Percentiles rank a stretch among this genome's conserved stretches.
Conservation (phyloP, 2,888 invertebrate genomes). For the Acanthosoma haemorrhoidale region DNA sequence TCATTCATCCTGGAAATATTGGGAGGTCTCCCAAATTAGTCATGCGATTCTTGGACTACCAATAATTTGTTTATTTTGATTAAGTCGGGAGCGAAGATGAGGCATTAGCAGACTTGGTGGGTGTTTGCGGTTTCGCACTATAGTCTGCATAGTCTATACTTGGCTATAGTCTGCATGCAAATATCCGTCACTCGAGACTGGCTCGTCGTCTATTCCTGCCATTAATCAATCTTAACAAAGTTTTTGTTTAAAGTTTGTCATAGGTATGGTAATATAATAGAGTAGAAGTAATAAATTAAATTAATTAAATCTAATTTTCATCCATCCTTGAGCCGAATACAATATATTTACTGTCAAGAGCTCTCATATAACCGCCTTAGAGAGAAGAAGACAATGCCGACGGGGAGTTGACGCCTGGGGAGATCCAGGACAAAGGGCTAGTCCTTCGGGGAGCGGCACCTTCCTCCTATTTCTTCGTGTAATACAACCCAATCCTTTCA, state of each 20-base stretch:
- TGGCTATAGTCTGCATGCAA: too few species aligned
- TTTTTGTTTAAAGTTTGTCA: background rate
- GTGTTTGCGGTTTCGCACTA: too few species aligned
- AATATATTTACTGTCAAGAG: background rate
- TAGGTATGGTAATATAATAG: background rate
- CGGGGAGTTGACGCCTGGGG: too few species aligned
- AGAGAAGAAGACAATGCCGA: background rate
- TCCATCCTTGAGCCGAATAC: background rate
- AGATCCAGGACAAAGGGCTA: background rate
- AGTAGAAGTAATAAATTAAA: background rate
- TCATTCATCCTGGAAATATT: too few species aligned
- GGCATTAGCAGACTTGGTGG: too few species aligned
- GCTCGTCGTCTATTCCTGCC: background rate
- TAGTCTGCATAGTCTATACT: too few species aligned
- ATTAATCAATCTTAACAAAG: background rate
- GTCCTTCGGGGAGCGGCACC: background rate
- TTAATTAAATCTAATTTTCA: background rate
- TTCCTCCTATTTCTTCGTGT: background rate
- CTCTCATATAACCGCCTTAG: slow-evolving; percentile 2
- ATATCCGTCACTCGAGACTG: too few species aligned
- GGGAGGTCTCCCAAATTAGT: too few species aligned
- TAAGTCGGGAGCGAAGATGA: too few species aligned
- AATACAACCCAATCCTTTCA: background rate
- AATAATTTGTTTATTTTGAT: too few species aligned
- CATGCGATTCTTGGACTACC: too few species aligned